Evolutionary conservation across 2,888 invertebrate genomes (phyloP).

Genomic region (Rhogogaster chlorosoma): DNA sequence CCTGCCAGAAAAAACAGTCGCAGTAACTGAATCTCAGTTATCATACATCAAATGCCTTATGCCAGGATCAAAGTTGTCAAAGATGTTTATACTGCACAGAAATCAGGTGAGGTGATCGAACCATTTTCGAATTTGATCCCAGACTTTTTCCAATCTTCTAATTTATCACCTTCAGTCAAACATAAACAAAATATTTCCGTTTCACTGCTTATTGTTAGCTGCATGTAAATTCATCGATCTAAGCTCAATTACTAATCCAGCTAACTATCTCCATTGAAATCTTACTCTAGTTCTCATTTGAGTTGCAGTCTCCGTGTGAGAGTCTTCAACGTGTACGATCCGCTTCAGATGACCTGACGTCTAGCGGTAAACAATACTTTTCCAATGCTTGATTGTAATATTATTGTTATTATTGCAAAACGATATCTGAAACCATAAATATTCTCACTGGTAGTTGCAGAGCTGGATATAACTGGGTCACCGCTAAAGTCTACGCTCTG

Average conservation of each 20-base stretch:
- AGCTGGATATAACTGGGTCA: conserved; percentile 65
- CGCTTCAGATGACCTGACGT: not conserved
- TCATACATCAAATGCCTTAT: conserved; percentile 23
- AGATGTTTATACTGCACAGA: not conserved
- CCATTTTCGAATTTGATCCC: not conserved
- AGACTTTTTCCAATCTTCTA: not conserved
- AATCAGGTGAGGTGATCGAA: not conserved
- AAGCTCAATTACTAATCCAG: no score
- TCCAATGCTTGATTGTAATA: not conserved
- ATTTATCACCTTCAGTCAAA: not conserved
- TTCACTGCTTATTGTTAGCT: not conserved
- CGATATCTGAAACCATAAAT: conserved; percentile 32
- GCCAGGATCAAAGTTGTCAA: not conserved
- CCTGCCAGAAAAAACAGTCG: not conserved
- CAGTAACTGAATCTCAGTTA: not conserved
- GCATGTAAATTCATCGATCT: not conserved
- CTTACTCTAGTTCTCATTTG: not conserved
- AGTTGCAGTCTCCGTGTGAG: not conserved
- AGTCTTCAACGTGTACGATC: not conserved
- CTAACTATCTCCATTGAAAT: not conserved
- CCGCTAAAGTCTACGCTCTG: conserved; percentile 66
- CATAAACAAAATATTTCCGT: not conserved
- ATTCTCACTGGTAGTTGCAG: conserved; percentile 49
- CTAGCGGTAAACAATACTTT: not conserved
- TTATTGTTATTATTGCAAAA: not conserved